Conservation (phyloP, 2,888 invertebrate genomes). For the Octonoba sinensis region DNA sequence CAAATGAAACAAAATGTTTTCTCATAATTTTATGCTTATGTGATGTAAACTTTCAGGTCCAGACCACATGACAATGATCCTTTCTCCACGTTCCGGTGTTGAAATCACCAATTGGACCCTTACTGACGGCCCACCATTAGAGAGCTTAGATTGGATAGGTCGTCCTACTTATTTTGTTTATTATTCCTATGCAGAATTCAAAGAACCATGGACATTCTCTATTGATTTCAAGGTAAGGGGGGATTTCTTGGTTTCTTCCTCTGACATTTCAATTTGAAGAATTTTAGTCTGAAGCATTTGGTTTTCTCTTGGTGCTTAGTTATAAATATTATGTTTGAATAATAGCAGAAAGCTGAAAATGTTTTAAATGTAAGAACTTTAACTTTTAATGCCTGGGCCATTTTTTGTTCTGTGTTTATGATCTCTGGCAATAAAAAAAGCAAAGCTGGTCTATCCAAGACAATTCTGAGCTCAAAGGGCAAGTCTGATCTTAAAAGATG, state of each 20-base stretch:
- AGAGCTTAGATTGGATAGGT: slow-evolving; percentile 75
- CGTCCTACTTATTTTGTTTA: slow-evolving; percentile 79
- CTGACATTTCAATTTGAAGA: slow-evolving; percentile 12
- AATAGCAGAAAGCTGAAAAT: no score
- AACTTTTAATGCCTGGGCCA: no score
- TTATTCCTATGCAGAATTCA: slow-evolving; percentile 77
- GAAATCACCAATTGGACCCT: slow-evolving; percentile 76
- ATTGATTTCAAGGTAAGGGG: slow-evolving; percentile 76
- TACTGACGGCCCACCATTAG: slow-evolving; percentile 73
- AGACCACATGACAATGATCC: slow-evolving; percentile 78
- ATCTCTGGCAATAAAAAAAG: no score
- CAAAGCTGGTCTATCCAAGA: no score
- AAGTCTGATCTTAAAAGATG: no score
- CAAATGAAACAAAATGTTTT: slow-evolving; percentile 1
- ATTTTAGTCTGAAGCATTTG: neutral
- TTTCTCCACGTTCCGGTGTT: slow-evolving; percentile 77
- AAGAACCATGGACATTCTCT: slow-evolving; percentile 76
- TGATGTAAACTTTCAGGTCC: slow-evolving; percentile 74
- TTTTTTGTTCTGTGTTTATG: no score
- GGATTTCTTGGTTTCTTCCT: neutral
- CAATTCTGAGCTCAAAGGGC: no score
- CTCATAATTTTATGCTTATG: neutral
- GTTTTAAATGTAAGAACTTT: no score
- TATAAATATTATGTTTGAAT: no score
- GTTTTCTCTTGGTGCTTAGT: neutral